These are phyloP conservation scores for Marasmarcha lunaedactyla DNA, from an alignment of 2,888 invertebrate species.

Conservation along the genomic window DNA sequence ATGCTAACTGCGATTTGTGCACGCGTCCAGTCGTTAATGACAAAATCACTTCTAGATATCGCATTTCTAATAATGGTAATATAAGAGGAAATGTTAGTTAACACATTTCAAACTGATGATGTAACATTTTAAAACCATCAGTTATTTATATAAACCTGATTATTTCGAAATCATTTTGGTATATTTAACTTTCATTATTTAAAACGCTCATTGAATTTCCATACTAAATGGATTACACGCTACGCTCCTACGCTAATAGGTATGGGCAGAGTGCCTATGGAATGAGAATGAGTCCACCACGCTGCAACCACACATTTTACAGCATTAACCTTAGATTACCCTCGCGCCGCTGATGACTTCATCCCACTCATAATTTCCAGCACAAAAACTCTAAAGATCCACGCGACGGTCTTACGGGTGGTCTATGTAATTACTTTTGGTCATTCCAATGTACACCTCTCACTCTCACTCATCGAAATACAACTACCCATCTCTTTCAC, in stretches of 20 bases:
- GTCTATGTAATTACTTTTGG: conserved; percentile 47
- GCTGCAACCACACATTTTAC: not conserved
- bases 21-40: not conserved
- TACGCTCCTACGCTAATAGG: too few species aligned
- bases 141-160: too few species aligned
- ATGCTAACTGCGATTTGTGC: not conserved
- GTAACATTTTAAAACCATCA: too few species aligned
- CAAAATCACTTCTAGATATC: too few species aligned
- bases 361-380: not conserved
- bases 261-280: not conserved
- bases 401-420: conserved; percentile 39
- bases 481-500: conserved; percentile 7
- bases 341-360: not conserved
- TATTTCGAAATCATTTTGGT: too few species aligned
- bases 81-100: too few species aligned
- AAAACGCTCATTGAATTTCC: too few species aligned
- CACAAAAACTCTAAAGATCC: not conserved
- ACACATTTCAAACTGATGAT: too few species aligned
- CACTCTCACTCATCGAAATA: conserved; percentile 25
- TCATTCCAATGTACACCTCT: conserved; percentile 29
- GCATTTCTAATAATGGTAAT: too few species aligned
- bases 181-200: too few species aligned
- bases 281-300: not conserved
- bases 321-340: not conserved
- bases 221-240: too few species aligned